These are phyloP conservation scores for Scolopax bukidnonensis DNA, from an alignment of 2,797 vertebrate species.

Conservation along the genomic window DNA sequence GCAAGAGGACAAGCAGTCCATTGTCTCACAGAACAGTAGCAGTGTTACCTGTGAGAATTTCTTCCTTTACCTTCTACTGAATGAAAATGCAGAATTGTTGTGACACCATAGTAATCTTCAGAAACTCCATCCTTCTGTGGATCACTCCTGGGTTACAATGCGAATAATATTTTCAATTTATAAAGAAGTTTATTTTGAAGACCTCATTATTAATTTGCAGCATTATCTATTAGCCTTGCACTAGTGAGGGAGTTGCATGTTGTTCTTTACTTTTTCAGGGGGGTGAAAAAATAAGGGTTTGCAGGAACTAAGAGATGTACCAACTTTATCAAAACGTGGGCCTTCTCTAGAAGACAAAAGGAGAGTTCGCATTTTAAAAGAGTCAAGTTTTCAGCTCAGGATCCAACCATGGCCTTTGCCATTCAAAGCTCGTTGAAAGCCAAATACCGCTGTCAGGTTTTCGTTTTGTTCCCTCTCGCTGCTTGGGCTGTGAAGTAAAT, in stretches of 20 bases:
- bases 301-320: neutral
- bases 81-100: neutral
- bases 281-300: neutral
- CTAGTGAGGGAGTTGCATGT: neutral
- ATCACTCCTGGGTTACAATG: neutral
- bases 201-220: neutral
- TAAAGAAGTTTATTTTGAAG: neutral
- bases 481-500: constrained; percentile 4
- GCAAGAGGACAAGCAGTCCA: neutral
- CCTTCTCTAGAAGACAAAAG: neutral
- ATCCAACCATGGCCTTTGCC: neutral
- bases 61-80: neutral
- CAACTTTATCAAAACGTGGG: neutral
- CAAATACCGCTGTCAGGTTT: neutral
- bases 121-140: neutral
- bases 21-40: neutral
- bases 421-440: neutral
- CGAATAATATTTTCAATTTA: neutral
- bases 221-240: neutral
- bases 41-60: neutral
- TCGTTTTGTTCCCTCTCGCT: neutral
- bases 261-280: neutral
- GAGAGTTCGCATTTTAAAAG: neutral
- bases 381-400: neutral
- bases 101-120: neutral